These are phyloP conservation scores for Dryococelus australis DNA, from an alignment of 2,888 invertebrate genomes.

Conservation along the genomic window DNA sequence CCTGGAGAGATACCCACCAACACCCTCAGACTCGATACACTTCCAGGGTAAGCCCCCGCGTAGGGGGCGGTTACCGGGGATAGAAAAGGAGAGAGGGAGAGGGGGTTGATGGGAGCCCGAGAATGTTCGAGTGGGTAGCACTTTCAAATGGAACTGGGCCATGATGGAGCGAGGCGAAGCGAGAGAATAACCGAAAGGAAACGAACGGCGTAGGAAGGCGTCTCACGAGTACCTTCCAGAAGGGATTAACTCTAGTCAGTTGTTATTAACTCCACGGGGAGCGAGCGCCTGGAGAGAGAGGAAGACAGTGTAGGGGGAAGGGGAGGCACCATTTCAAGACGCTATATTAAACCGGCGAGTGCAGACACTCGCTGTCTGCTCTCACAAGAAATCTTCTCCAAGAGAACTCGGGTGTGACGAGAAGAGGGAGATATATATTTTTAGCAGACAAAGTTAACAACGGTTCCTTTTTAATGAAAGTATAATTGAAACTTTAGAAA, in stretches of 20 bases:
- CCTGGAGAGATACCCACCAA: too few species aligned
- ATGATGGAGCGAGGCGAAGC: too few species aligned
- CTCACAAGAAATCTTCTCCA: background rate
- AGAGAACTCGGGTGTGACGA: background rate
- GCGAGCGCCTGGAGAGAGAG: background rate
- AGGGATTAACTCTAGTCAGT: constrained; percentile 16
- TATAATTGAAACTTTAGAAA: background rate
- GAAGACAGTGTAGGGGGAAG: background rate
- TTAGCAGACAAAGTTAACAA: background rate
- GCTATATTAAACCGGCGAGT: constrained; percentile 16
- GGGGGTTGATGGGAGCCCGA: too few species aligned
- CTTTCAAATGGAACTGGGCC: too few species aligned
- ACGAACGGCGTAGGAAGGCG: background rate
- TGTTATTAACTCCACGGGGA: constrained; percentile 1
- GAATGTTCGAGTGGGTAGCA: too few species aligned
- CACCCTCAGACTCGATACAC: too few species aligned
- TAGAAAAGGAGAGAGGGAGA: too few species aligned
- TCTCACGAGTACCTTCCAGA: background rate
- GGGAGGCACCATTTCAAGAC: background rate
- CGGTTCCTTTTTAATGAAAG: background rate
- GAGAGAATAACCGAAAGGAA: too few species aligned
- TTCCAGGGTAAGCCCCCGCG: too few species aligned
- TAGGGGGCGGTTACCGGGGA: too few species aligned
- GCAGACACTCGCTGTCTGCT: background rate
- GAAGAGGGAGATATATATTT: background rate